Evolutionary conservation across 2,113 vertebrate species (phyloP), one percentile per base, ranked within the genome.

Genomic region (Elgaria multicarinata): DNA sequence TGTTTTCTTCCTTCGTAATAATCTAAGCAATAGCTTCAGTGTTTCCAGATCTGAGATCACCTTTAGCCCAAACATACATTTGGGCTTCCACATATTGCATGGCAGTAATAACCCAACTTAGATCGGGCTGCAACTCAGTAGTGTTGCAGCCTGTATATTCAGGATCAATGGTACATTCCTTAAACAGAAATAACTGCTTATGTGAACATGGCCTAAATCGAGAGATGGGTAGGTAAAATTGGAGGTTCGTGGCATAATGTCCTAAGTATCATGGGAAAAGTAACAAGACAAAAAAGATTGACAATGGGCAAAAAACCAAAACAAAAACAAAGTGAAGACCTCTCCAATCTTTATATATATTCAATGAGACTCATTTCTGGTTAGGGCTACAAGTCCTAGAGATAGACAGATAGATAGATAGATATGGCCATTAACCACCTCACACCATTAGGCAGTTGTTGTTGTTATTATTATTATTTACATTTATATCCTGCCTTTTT

Each of bases 401-500:
- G 14, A 4, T 50, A 50, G 46, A 36, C n/a, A 46, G 26, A 75
- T 53, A n/a, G 6, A 20, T 44, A 62, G 28, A 50, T 16, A n/a
- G 28, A 83, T 66, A 66, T 10, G 13, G n/a, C 44, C 6, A 33
- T 9, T 50, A 44, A 58, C 18, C 9, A 33, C 44, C 90, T 87
- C 66, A 87, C 84, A 92, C 89, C 87, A 92, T 44, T 91, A 69
- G 66, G 71, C 75, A 87, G 88, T n/a, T n/a, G n/a, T n/a, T n/a
- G n/a, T n/a, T n/a, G n/a, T n/a, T n/a, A n/a, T n/a, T n/a, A n/a
- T n/a, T n/a, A n/a, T n/a, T n/a, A n/a, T n/a, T n/a, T n/a, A n/a
- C n/a, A n/a, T n/a, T n/a, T n/a, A n/a, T n/a, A n/a, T n/a, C n/a
- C n/a, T n/a, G n/a, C n/a, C n/a, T n/a, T n/a, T n/a, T n/a, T n/a